Conservation (phyloP, 1,140 invertebrate genomes). For the Drosophila santomea region DNA sequence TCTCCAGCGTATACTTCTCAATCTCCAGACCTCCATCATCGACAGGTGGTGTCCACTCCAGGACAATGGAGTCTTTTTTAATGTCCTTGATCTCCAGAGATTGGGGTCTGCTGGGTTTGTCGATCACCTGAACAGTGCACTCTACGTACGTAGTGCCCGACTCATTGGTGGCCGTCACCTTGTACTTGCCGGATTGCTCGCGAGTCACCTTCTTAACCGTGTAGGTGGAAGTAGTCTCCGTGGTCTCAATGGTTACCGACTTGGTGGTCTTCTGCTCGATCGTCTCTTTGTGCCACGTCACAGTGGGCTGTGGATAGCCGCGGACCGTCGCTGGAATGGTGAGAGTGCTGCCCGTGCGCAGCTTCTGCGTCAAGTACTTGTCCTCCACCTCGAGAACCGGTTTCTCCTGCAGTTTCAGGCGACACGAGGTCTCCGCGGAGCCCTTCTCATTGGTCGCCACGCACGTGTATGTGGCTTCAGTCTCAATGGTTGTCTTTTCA, state of each 20-base stretch:
- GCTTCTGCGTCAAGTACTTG: constrained; percentile 87
- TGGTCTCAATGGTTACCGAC: constrained; percentile 86
- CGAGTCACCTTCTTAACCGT: constrained; percentile 87
- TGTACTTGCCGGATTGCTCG: constrained; percentile 88
- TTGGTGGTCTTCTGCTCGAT: constrained; percentile 85
- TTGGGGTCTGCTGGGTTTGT: constrained; percentile 93
- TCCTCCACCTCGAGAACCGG: constrained; percentile 88
- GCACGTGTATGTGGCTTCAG: constrained; percentile 90
- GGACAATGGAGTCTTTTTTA: constrained; percentile 89
- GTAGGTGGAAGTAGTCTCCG: constrained; percentile 87
- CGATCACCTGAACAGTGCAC: constrained; percentile 92
- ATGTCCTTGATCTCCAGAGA: constrained; percentile 91
- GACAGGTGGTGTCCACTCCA: constrained; percentile 93
- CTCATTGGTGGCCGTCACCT: constrained; percentile 88
- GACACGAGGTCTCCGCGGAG: constrained; percentile 88
- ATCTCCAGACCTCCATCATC: constrained; percentile 93
- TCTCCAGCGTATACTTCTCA: constrained; percentile 92
- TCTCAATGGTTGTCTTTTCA: constrained; percentile 87
- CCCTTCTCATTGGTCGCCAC: constrained; percentile 91
- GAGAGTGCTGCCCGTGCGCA: constrained; percentile 87
- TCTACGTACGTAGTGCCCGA: constrained; percentile 90
- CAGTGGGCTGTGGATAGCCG: constrained; percentile 89
- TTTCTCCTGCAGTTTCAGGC: constrained; percentile 88
- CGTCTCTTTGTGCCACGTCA: constrained; percentile 89
- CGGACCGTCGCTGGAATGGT: constrained; percentile 87